Evolutionary conservation across 2,797 vertebrate genomes (phyloP).

Genomic region (Urophycis tenuis): DNA sequence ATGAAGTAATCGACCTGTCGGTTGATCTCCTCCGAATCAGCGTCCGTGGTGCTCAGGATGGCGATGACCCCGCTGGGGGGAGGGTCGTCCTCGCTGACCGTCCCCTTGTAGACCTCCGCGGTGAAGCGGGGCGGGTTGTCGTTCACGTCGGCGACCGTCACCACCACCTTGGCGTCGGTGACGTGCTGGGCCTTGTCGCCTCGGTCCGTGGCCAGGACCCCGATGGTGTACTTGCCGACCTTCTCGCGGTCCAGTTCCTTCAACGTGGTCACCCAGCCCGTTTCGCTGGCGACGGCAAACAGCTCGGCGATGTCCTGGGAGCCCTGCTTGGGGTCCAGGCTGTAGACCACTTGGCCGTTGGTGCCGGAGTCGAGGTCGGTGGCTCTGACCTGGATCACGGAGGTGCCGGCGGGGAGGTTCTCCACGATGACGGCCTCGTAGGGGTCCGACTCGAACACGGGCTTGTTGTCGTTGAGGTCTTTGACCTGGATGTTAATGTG

Average conservation of each 20-base stretch:
- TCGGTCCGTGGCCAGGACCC: constrained; percentile 81
- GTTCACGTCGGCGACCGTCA: constrained; percentile 89
- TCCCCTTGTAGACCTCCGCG: constrained; percentile 96
- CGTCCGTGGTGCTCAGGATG: constrained; percentile 90
- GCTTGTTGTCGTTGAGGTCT: constrained; percentile 91
- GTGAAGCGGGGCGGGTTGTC: constrained; percentile 93
- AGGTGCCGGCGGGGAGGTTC: constrained; percentile 83
- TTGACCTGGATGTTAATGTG: constrained; percentile 89
- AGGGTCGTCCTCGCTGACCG: constrained; percentile 94
- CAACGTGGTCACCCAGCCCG: constrained; percentile 90
- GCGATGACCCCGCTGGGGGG: constrained; percentile 87
- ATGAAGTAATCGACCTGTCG: constrained; percentile 91
- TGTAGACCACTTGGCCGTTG: constrained; percentile 87
- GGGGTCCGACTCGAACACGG: constrained; percentile 85
- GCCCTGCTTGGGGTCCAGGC: constrained; percentile 79
- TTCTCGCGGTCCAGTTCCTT: constrained; percentile 88
- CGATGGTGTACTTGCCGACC: constrained; percentile 71
- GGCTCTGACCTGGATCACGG: constrained; percentile 88
- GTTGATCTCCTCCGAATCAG: constrained; percentile 86
- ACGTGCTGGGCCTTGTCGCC: constrained; percentile 83
- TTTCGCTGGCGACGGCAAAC: constrained; percentile 85
- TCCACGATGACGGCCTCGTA: constrained; percentile 88
- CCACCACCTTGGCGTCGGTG: constrained; percentile 76
- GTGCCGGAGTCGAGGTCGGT: constrained; percentile 85
- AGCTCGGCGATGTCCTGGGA: constrained; percentile 72